Percentiles rank a stretch among this genome's conserved stretches.
Evolutionary conservation across 2,797 vertebrate species (phyloP).

Genomic region (Spondyliosoma cantharus): DNA sequence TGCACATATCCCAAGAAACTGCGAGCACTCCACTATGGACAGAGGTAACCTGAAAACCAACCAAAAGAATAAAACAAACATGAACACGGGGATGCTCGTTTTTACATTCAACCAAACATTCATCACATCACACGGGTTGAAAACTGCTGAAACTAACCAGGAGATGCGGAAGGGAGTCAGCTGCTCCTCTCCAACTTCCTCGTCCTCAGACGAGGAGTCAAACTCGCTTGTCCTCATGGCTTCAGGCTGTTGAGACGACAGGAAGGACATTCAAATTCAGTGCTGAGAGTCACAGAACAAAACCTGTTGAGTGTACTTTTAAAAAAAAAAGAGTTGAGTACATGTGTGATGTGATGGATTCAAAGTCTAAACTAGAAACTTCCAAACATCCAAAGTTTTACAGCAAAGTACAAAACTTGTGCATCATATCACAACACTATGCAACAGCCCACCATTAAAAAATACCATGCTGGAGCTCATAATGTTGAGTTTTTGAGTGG

Average conservation of each 20-base stretch:
- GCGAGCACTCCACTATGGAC: conserved; percentile 83
- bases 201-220: conserved; percentile 93
- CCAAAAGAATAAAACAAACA: neutral
- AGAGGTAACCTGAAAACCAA: conserved; percentile 85
- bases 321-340: too few species aligned
- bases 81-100: neutral
- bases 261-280: neutral
- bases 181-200: conserved; percentile 81
- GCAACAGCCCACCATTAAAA: neutral
- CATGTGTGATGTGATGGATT: neutral
- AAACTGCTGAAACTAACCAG: conserved; percentile 81
- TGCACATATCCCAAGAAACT: conserved; percentile 89
- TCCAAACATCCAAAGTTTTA: too few species aligned
- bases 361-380: neutral
- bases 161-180: conserved; percentile 86
- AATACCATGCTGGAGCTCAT: neutral
- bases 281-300: neutral
- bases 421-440: neutral
- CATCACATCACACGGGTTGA: neutral
- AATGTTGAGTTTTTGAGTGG: neutral
- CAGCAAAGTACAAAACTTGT: neutral
- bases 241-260: neutral
- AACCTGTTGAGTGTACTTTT: too few species aligned
- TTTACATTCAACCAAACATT: neutral
- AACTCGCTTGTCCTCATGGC: conserved; percentile 84